Conservation (phyloP, 2,797 vertebrate genomes). For the Pelobates cultripes region DNA sequence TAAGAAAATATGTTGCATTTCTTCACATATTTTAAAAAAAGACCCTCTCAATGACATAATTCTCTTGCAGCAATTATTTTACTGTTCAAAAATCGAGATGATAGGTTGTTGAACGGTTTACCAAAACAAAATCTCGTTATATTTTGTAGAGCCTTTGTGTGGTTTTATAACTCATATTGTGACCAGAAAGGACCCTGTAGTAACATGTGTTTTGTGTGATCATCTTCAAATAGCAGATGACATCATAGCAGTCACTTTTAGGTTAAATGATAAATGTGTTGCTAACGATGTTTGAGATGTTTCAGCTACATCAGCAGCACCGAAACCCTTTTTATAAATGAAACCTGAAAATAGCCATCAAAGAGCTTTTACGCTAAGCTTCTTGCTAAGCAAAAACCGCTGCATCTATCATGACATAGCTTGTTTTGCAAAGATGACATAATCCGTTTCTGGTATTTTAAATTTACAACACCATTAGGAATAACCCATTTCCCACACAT, state of each 20-base stretch:
- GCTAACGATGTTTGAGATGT: slow-evolving; percentile 65
- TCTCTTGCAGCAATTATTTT: background rate
- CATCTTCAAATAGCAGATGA: slow-evolving; percentile 66
- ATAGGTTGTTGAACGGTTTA: slow-evolving; percentile 69
- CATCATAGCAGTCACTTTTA: slow-evolving; percentile 67
- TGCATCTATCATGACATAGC: slow-evolving; percentile 61
- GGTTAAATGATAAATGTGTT: slow-evolving; percentile 62
- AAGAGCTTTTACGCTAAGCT: slow-evolving; percentile 62
- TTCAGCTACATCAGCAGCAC: slow-evolving; percentile 72
- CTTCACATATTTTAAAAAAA: no score
- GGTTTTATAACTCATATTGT: slow-evolving; percentile 60
- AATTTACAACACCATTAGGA: slow-evolving; percentile 63
- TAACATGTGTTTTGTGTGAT: slow-evolving; percentile 63
- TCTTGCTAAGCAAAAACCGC: slow-evolving; percentile 60
- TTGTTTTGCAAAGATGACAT: slow-evolving; percentile 63
- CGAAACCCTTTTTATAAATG: slow-evolving; percentile 64
- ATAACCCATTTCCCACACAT: slow-evolving; percentile 69
- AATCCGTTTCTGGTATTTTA: slow-evolving; percentile 64
- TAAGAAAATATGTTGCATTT: no score
- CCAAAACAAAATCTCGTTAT: slow-evolving; percentile 78
- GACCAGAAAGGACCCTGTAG: slow-evolving; percentile 64
- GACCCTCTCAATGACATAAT: no score
- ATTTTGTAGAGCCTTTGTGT: slow-evolving; percentile 63
- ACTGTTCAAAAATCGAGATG: slow-evolving; percentile 62
- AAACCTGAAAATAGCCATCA: slow-evolving; percentile 62